Conservation (phyloP, 2,888 invertebrate species). For the Limulus polyphemus region DNA sequence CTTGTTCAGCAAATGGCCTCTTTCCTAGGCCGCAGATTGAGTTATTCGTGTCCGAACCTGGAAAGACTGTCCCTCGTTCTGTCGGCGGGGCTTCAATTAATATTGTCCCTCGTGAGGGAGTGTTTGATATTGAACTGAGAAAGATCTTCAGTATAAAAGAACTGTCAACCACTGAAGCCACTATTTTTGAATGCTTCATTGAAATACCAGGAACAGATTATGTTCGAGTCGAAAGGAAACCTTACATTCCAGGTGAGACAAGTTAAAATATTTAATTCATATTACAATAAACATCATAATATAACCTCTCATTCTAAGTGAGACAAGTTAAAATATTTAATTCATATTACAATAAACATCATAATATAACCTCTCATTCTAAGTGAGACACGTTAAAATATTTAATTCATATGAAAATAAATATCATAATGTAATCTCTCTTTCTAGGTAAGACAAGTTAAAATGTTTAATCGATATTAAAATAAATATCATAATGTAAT, state of each 20-base stretch:
- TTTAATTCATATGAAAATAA: too few relatives aligned
- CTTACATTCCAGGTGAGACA: constrained; percentile 21
- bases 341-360: too few relatives aligned
- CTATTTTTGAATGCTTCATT: constrained; percentile 22
- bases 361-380: too few relatives aligned
- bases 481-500: too few relatives aligned
- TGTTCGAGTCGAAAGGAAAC: constrained; percentile 18
- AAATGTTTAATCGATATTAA: too few relatives aligned
- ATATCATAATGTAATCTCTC: too few relatives aligned
- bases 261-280: too few relatives aligned
- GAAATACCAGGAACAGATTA: constrained; percentile 22
- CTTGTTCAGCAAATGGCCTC: constrained; percentile 15
- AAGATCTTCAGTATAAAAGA: constrained; percentile 15
- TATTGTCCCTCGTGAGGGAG: constrained; percentile 3
- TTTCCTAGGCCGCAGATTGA: constrained; percentile 13
- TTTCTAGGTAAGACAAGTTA: too few relatives aligned
- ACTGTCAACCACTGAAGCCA: constrained; percentile 12
- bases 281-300: too few relatives aligned
- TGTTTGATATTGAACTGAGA: constrained; percentile 13
- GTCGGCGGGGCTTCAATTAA: neutral
- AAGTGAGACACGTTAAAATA: too few relatives aligned
- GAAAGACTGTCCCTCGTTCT: constrained; percentile 9
- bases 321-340: too few relatives aligned
- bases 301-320: too few relatives aligned
- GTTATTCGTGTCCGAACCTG: constrained; percentile 9